Evolutionary conservation across 2,113 vertebrate species (phyloP), one percentile per base, ranked within the genome.

Genomic region (Gymnorhina tibicen): DNA sequence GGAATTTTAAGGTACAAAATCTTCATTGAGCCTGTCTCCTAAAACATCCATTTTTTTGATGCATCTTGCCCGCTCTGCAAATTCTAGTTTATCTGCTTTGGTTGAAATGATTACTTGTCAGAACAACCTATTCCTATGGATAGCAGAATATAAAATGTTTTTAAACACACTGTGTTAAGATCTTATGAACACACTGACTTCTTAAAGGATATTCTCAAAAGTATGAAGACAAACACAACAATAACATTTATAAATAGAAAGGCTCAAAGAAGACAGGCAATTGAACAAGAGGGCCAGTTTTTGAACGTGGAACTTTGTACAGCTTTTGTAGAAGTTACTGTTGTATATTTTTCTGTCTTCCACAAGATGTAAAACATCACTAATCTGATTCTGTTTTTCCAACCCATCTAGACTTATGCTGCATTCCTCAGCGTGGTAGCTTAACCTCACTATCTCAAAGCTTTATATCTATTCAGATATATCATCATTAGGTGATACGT

Each of bases 391-490:
- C 70, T 64, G 3, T 10, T 88, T 86, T 85, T 88, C 27, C 52
- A 46, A 20, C 64, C 19, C 22, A 17, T 60, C 35, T 77, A 59
- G 72, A 83, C 86, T 97, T 83, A 88, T 92, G 74, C 27, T 70
- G 46, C 72, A 78, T 88, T 94, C 87, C 85, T 92, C 28, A 68
- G 30, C 5, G 1, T 63, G 28, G 44, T 63, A 89, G 52, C 32
- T 91, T 92, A 74, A 60, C 35, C 42, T 77, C 74, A 83, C 41
- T 95, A 94, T 88, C 75, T 84, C 76, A 86, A 74, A 77, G n/a
- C 28, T 47, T 56, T 70, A 19, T 72, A 68, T 88, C 56, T 89
- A 32, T 64, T 92, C 50, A 72, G 28, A 87, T 89, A 79, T 50
- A 89, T 92, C 59, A 87, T 88, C 41, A 39, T 92, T 84, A 94